These are phyloP conservation scores for Mormyrus hasselquistii DNA, from an alignment of 2,797 vertebrate species.

Conservation along the genomic window DNA sequence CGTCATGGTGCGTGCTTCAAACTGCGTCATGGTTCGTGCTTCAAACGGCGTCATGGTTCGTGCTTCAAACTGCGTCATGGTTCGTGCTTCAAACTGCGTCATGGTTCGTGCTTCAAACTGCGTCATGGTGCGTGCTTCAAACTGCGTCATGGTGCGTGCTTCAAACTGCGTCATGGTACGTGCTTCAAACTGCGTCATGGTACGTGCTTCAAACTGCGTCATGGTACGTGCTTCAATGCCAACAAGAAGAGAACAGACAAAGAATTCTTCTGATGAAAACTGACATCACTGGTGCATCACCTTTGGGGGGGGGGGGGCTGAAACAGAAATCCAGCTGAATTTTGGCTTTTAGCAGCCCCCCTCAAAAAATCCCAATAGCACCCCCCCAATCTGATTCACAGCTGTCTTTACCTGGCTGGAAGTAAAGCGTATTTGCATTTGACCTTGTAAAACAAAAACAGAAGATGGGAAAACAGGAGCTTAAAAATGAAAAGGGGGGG, in stretches of 20 bases:
- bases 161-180: no score
- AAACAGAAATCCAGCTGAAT: background rate
- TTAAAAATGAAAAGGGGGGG: background rate
- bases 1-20: no score
- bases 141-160: slow-evolving; percentile 56
- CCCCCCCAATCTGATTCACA: background rate
- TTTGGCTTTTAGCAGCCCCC: background rate
- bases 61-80: no score
- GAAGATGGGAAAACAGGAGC: background rate
- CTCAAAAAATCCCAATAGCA: background rate
- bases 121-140: no score
- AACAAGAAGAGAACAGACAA: background rate
- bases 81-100: no score
- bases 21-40: background rate
- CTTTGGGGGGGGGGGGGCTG: background rate
- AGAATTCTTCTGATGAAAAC: background rate
- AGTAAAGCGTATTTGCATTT: background rate
- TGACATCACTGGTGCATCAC: background rate
- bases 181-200: no score
- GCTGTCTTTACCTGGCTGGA: background rate
- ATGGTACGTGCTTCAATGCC: no score
- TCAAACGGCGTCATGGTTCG: background rate
- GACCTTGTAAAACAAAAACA: background rate
- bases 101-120: no score
- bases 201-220: no score